Evolutionary conservation across 2,888 invertebrate species (phyloP).

Genomic region (Masnerella sp.): DNA sequence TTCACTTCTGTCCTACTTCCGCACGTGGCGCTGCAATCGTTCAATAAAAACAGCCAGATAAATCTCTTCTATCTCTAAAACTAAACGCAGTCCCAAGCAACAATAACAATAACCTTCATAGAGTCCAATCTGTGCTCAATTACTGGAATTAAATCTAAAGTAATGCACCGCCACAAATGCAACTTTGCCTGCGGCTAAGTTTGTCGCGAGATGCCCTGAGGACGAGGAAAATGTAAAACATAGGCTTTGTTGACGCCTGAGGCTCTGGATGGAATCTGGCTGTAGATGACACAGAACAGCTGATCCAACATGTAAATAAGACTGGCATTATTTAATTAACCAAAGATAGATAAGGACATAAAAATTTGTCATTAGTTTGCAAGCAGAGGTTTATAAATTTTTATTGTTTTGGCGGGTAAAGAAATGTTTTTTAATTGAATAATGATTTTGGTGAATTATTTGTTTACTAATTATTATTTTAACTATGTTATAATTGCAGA

Average conservation of each 20-base stretch:
- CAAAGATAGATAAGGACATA: background rate
- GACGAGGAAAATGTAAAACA: background rate
- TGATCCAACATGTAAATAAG: slow-evolving; percentile 48
- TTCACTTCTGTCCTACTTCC: background rate
- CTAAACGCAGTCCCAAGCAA: background rate
- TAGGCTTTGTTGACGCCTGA: background rate
- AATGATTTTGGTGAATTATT: too few species aligned
- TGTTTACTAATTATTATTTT: too few species aligned
- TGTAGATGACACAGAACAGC: slow-evolving; percentile 47
- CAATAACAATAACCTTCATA: slow-evolving; percentile 48
- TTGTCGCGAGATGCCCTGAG: background rate
- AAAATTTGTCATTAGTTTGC: too few species aligned
- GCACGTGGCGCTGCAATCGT: slow-evolving; percentile 7
- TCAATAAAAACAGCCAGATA: background rate
- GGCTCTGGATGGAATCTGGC: slow-evolving; percentile 14
- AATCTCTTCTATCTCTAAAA: background rate
- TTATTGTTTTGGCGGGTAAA: too few species aligned
- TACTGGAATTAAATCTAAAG: background rate
- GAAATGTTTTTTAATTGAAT: too few species aligned
- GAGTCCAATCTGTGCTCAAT: slow-evolving; percentile 10
- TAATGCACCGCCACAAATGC: background rate
- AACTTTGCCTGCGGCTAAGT: background rate
- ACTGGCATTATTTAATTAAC: slow-evolving; percentile 19
- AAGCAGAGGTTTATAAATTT: too few species aligned
- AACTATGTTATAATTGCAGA: too few species aligned